phyloP scores from a whole-genome alignment of 1,140 invertebrate species.

The Phocides pigmalion region DNA sequence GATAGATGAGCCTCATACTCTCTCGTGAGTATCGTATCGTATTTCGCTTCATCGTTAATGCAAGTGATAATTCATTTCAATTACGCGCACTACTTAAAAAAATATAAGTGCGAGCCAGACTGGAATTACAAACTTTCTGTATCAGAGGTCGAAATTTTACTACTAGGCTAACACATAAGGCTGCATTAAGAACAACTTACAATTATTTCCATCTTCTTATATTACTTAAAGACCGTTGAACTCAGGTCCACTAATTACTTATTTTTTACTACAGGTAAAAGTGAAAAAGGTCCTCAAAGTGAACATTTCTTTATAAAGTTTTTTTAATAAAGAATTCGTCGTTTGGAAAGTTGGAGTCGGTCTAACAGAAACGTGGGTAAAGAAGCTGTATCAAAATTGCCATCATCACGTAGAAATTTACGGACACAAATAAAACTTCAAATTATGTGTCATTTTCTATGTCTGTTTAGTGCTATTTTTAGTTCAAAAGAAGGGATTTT shows the following conservation, averaged over 20 bases:
- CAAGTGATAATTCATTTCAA: too few species aligned
- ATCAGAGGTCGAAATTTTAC: too few species aligned
- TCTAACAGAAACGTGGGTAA: not conserved
- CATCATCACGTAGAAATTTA: constrained; percentile 15
- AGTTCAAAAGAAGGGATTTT: too few species aligned
- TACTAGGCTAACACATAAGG: too few species aligned
- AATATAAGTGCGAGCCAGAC: too few species aligned
- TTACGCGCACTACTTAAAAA: too few species aligned
- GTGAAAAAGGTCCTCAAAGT: constrained; percentile 2
- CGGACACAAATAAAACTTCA: not conserved
- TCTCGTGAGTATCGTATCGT: too few species aligned
- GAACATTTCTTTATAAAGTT: not conserved
- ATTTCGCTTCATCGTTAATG: too few species aligned
- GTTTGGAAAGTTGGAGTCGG: not conserved
- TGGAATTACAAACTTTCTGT: too few species aligned
- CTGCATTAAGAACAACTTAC: too few species aligned
- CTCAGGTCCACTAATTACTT: not conserved
- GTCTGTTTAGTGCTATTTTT: too few species aligned
- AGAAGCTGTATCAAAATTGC: constrained; percentile 12
- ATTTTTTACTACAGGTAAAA: not conserved
- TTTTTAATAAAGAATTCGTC: constrained; percentile 5
- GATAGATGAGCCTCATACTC: too few species aligned
- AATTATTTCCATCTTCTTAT: not conserved
- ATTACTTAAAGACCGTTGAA: not conserved
- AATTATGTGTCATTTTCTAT: not conserved